These are phyloP conservation scores for Peromyscus maniculatus DNA, from an alignment of 2,113 vertebrate species.

Conservation along the genomic window DNA sequence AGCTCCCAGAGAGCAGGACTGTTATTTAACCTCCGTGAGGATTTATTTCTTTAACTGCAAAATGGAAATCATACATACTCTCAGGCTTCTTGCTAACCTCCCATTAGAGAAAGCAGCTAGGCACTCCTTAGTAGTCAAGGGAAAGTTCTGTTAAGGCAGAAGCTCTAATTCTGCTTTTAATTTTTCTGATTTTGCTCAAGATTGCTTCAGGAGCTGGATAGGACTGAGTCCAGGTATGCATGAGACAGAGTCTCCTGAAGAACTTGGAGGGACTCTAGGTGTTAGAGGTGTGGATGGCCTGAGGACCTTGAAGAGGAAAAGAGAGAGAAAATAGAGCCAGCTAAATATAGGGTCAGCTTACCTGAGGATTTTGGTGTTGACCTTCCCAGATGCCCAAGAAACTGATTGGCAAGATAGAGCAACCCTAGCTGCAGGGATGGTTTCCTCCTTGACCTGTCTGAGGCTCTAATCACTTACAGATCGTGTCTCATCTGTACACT, in stretches of 20 bases:
- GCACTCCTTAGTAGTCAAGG: background rate
- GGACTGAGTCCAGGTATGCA: background rate
- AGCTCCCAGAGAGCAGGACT: background rate
- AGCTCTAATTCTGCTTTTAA: background rate
- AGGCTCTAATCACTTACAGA: background rate
- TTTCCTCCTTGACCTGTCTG: background rate
- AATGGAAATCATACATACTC: slow-evolving; percentile 12
- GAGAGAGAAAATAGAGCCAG: background rate
- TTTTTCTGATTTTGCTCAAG: background rate
- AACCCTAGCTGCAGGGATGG: fast-evolving
- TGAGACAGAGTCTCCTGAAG: background rate
- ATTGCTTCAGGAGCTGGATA: background rate
- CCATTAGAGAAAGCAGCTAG: background rate
- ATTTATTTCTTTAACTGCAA: slow-evolving; percentile 36
- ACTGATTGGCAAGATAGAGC: background rate
- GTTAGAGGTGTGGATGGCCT: background rate
- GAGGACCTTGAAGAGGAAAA: background rate
- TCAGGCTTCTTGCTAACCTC: background rate
- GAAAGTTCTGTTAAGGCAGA: background rate
- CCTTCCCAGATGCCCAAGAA: background rate
- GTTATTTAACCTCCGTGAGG: background rate
- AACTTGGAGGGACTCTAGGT: background rate
- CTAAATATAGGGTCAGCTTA: background rate
- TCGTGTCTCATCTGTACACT: background rate
- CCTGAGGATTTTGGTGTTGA: background rate